Percentiles rank a stretch among this genome's conserved stretches.
phyloP scores from a whole-genome alignment of 2,888 invertebrate species.

The Spisula subtruncata region DNA sequence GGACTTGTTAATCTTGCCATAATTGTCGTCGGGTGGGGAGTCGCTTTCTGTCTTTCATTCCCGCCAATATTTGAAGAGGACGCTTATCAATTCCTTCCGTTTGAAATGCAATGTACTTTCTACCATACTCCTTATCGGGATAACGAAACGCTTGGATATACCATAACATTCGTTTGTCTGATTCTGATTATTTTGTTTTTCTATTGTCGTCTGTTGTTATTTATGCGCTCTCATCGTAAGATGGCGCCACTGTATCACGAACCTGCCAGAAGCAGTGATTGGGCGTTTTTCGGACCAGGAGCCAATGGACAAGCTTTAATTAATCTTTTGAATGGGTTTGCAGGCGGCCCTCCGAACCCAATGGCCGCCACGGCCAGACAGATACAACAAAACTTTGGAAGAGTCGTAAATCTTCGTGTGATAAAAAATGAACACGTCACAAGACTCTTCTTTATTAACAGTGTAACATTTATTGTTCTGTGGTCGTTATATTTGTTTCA shows the following conservation, averaged over 20 bases:
- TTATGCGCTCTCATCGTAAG: constrained; percentile 81
- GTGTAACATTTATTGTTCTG: constrained; percentile 75
- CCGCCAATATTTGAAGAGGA: constrained; percentile 85
- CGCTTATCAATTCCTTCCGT: constrained; percentile 81
- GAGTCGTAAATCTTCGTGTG: constrained; percentile 81
- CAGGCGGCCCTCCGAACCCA: constrained; percentile 75
- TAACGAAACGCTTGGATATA: constrained; percentile 84
- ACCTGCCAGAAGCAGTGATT: constrained; percentile 83
- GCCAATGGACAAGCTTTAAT: constrained; percentile 83
- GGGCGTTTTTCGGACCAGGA: constrained; percentile 85
- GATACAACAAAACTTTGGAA: constrained; percentile 75
- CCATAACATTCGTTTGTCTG: constrained; percentile 81
- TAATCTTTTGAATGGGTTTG: constrained; percentile 83
- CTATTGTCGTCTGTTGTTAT: constrained; percentile 82
- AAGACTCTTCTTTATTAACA: constrained; percentile 81
- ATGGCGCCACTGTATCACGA: constrained; percentile 83
- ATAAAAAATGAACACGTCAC: constrained; percentile 83
- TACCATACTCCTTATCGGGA: constrained; percentile 81
- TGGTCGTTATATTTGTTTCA: constrained; percentile 83
- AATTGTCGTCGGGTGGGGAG: constrained; percentile 81
- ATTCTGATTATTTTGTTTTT: constrained; percentile 77
- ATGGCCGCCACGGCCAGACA: constrained; percentile 74
- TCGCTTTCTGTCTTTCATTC: constrained; percentile 83
- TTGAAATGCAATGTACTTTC: constrained; percentile 84
- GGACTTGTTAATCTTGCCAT: constrained; percentile 79